Base-by-base conservation (phyloP, 2,113 vertebrate genomes). In the Epinephelus moara region DNA sequence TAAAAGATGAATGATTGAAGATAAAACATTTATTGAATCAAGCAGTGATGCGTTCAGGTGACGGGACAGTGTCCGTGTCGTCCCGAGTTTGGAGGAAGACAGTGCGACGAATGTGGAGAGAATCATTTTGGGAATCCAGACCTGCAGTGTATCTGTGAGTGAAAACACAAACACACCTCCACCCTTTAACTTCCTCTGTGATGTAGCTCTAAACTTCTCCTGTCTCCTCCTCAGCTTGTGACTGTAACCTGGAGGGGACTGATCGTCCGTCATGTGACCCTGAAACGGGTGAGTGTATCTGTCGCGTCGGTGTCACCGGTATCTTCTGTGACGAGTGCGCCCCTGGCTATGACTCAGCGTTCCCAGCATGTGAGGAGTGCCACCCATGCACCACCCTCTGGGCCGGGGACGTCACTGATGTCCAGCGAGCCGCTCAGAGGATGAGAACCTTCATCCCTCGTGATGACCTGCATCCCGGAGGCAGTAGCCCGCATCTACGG, bases 51-150 rank as follows among this genome's bases (percentile, higher is more conserved):
- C 17, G 0, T 94, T 75, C 91, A 98, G 97, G 17, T 95, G 88
- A 97, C 96, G 71, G 97, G 97, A 63, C 96, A 97, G 72, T 97
- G 97, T 92, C 91, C 27, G 0, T 98, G 97, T 73, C 96, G 90
- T 56, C 42, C 75, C 18, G 96, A 96, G 75, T 97, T 96, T 47
- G 91, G 93, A 0, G 97, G 96, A 78, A 94, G 88, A 80, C 62
- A 21, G 37, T 97, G 96, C 67, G 83, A 94, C 0, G 93, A 96
- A 88, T 97, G 96, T 93, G 94, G 94, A 30, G 96, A 97, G 37
- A 96, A 96, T 78, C 94, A 96, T 84, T 97, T 96, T 63, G 95
- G 96, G 45, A 93, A 95, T 76, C 94, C 96, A 37, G 94, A 92
- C 37, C 76, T 80, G 0, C 90, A 81, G 47, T 97, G 96, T 21